Conservation (phyloP, 2,113 vertebrate genomes). For the Bubo scandiacus region DNA sequence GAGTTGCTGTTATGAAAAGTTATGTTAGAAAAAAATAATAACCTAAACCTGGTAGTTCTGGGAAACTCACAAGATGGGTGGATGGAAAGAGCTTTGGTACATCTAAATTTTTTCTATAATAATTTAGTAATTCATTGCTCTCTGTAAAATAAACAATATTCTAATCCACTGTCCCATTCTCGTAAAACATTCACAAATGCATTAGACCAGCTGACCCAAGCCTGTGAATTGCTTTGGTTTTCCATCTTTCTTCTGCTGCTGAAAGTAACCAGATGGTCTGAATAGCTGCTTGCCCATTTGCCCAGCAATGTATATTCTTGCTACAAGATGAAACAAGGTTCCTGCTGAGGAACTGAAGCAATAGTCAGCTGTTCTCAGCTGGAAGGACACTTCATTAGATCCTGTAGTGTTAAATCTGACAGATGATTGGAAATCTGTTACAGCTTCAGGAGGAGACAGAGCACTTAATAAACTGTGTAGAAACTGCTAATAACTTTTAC, state of each 20-base stretch:
- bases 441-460: neutral
- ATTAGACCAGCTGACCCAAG: neutral
- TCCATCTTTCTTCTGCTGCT: neutral
- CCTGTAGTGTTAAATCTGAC: conserved; percentile 34
- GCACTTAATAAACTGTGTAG: neutral
- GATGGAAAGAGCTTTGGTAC: neutral
- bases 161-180: neutral
- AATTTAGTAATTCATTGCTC: neutral
- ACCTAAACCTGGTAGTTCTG: neutral
- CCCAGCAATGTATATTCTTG: conserved; percentile 13
- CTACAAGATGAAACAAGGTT: conserved; percentile 47
- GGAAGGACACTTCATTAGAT: conserved; percentile 46
- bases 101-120: neutral
- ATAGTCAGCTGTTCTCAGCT: conserved; percentile 51
- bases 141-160: neutral
- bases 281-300: conserved; percentile 35
- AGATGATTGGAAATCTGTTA: conserved; percentile 27
- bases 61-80: neutral
- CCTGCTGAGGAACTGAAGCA: conserved; percentile 58
- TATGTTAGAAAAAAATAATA: neutral
- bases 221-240: conserved; percentile 19
- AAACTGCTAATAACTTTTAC: neutral
- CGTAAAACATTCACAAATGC: neutral
- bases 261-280: conserved; percentile 52
- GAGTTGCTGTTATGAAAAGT: neutral